Percentiles rank a stretch among this genome's conserved stretches.
These are phyloP conservation scores for Phalanger gymnotis DNA, from an alignment of 2,797 vertebrate species.

Conservation along the genomic window DNA sequence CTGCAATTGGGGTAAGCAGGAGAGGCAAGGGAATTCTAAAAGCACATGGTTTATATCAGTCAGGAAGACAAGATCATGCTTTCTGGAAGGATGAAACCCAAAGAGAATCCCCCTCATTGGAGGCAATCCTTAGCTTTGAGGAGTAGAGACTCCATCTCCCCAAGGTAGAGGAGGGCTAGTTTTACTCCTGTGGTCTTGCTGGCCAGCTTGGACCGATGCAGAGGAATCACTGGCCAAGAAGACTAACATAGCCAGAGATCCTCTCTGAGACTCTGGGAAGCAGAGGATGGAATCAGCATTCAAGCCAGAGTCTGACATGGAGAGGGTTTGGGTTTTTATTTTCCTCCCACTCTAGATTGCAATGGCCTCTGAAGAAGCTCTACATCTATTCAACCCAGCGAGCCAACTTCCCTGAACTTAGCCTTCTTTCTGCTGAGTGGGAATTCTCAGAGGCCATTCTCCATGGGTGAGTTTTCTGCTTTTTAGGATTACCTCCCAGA, in stretches of 20 bases:
- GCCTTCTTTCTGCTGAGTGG: too few species aligned
- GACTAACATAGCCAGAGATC: background rate
- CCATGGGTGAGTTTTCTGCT: background rate
- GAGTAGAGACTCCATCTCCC: constrained; percentile 15
- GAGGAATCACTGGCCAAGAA: background rate
- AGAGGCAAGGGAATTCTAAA: constrained; percentile 29
- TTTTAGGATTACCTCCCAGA: background rate
- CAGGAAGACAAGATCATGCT: constrained; percentile 49
- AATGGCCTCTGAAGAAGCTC: background rate
- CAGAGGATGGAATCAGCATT: background rate
- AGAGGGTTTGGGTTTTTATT: background rate
- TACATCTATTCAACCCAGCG: background rate
- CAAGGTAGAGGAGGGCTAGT: constrained; percentile 7
- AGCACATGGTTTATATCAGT: constrained; percentile 56
- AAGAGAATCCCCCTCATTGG: constrained; percentile 48
- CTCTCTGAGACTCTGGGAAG: constrained; percentile 18
- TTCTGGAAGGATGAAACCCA: constrained; percentile 53
- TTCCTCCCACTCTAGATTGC: background rate
- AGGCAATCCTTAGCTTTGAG: constrained; percentile 22
- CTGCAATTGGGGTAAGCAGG: constrained; percentile 44
- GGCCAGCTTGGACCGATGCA: background rate
- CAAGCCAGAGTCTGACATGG: background rate
- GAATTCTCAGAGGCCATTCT: background rate
- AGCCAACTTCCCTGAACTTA: background rate
- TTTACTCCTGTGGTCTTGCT: background rate